Conservation (phyloP, 2,888 invertebrate species). For the Nezara viridula region DNA sequence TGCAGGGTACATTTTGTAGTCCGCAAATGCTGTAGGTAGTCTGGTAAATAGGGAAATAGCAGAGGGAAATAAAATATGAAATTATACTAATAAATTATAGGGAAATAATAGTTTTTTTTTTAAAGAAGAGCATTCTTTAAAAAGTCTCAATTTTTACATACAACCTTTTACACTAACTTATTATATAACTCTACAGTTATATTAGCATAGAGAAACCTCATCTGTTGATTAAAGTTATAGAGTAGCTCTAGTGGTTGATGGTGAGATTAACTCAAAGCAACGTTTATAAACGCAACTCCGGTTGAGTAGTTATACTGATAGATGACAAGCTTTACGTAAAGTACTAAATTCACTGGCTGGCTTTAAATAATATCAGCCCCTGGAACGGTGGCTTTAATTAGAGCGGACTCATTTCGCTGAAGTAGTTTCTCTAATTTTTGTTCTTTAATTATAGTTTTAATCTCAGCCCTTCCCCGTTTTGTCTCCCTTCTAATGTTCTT, state of each 20-base stretch:
- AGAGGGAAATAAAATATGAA: too few species aligned
- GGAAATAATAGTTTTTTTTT: too few species aligned
- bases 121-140: too few species aligned
- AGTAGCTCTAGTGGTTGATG: neutral
- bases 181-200: too few species aligned
- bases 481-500: neutral
- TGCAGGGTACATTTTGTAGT: too few species aligned
- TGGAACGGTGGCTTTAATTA: neutral
- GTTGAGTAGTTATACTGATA: neutral
- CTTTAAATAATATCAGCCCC: neutral
- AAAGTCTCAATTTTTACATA: too few species aligned
- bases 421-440: conserved; percentile 6
- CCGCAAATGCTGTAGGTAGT: too few species aligned
- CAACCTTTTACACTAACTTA: too few species aligned
- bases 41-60: too few species aligned
- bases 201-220: neutral
- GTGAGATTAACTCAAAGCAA: neutral
- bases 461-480: neutral
- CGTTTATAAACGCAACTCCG: neutral
- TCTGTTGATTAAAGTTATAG: neutral
- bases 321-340: neutral
- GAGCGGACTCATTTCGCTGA: neutral
- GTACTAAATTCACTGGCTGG: neutral
- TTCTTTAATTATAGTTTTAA: conserved; percentile 7
- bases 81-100: too few species aligned